These are phyloP conservation scores for Liolophura sinensis DNA, from an alignment of 1,140 invertebrate genomes.

Conservation along the genomic window DNA sequence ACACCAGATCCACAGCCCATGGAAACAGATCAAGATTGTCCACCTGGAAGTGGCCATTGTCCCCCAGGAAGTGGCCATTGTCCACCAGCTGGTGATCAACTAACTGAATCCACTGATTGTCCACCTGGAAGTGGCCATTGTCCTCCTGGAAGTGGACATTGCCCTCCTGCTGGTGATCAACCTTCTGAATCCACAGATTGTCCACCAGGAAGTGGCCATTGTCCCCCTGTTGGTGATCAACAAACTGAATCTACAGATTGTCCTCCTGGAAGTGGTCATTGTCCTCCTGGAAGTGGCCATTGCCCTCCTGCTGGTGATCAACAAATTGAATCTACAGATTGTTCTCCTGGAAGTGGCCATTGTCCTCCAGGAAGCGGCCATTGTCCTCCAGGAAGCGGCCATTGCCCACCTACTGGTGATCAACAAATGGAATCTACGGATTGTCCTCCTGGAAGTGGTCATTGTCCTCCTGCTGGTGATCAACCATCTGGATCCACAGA, in stretches of 20 bases:
- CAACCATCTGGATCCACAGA: not conserved
- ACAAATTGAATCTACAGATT: not conserved
- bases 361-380: too few relatives aligned
- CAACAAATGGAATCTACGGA: not conserved
- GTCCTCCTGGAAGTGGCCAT: too few relatives aligned
- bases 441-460: too few relatives aligned
- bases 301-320: not conserved
- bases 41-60: not conserved
- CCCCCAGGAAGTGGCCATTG: not conserved
- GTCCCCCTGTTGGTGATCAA: not conserved
- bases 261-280: not conserved
- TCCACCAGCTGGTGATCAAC: not conserved
- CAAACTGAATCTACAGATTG: not conserved
- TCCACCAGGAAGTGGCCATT: not conserved
- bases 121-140: constrained; percentile 3
- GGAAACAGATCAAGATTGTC: not conserved
- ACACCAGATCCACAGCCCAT: too few relatives aligned
- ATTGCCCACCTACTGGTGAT: not conserved
- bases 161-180: not conserved
- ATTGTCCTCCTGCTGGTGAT: constrained; percentile 1
- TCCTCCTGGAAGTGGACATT: constrained; percentile 1
- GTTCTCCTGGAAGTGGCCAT: not conserved
- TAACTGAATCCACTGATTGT: not conserved
- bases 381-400: not conserved
- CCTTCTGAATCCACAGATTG: not conserved